Conservation (phyloP, 2,797 vertebrate genomes). For the Gymnoscopelus braueri region DNA sequence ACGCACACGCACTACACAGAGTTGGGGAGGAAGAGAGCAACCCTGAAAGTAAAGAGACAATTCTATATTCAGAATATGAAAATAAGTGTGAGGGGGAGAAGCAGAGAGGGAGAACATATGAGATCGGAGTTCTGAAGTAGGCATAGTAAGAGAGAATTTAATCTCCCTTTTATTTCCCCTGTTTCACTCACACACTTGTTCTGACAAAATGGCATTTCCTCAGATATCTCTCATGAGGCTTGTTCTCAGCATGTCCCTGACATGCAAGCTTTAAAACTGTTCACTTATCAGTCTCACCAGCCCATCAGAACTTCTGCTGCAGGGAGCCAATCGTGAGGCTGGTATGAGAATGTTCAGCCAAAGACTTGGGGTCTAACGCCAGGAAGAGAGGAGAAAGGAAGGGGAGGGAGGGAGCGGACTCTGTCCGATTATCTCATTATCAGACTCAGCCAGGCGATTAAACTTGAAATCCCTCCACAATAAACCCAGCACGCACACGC, state of each 20-base stretch:
- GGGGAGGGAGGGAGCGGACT: neutral
- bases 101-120: neutral
- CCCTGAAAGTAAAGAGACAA: slow-evolving; percentile 30
- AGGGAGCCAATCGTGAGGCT: slow-evolving; percentile 23
- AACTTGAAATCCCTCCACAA: slow-evolving; percentile 36
- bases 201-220: slow-evolving; percentile 17
- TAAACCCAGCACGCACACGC: slow-evolving; percentile 8
- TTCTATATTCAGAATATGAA: slow-evolving; percentile 22
- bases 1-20: no score
- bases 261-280: slow-evolving; percentile 47
- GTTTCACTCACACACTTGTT: slow-evolving; percentile 19
- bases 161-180: slow-evolving; percentile 24
- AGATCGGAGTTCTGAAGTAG: slow-evolving; percentile 2
- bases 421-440: slow-evolving; percentile 48
- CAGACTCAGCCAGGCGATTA: slow-evolving; percentile 38
- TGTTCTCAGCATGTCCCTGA: slow-evolving; percentile 23
- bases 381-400: neutral
- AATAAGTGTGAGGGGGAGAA: neutral
- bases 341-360: slow-evolving; percentile 29
- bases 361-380: slow-evolving; percentile 22
- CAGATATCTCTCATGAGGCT: slow-evolving; percentile 28
- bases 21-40: slow-evolving; percentile 36
- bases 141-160: slow-evolving; percentile 28
- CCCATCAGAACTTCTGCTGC: slow-evolving; percentile 29
- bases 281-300: slow-evolving; percentile 61